Base-by-base conservation (phyloP, 2,888 invertebrate species). In the Girardia tigrina region DNA sequence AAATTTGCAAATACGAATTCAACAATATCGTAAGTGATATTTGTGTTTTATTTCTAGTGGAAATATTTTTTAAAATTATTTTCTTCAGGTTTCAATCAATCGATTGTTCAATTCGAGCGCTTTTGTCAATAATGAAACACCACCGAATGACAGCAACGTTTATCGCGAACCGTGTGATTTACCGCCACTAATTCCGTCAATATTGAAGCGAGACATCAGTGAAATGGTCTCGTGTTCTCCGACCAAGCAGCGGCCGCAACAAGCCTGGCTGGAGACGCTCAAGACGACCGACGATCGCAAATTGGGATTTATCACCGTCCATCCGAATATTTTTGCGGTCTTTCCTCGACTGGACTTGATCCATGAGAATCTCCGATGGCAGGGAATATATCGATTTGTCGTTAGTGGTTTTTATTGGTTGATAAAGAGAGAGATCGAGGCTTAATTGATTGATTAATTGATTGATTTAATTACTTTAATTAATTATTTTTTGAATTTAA, bases 361-460 rank as follows among this genome's bases (percentile, higher is more conserved):
- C 74, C 89, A 90, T 78, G 87, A 88, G 78, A 97, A 97, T 86
- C 85, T 92, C 16, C 84, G 86, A 73, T 95, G 95, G 94, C 94
- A 95, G 83, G 85, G 80, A 78, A 87, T 89, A 78, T 94, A 92
- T 83, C 88, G 89, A 82, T 89, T 86, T 86, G 90, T 95, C 77
- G 88, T 88, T 84, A 84, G 87, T 86, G n/a, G 72, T 28, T 42
- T 16, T 42, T n/a, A n/a, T n/a, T n/a, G n/a, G n/a, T n/a, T n/a
- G n/a, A 42, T 1, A 28, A 69, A 6, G 36, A 8, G 26, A 6
- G 23, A 36, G 56, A 42, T 42, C 2, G 29, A 20, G 1, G 12
- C 14, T 29, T 42, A 14, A 14, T 42, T 42, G 14, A 12, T 42
- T 42, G 14, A 42, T 42, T 16, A 14, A 14, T 42, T 42, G 42